These are phyloP conservation scores for Genyomyrus donnyi DNA, from an alignment of 2,113 vertebrate species.

Conservation along the genomic window DNA sequence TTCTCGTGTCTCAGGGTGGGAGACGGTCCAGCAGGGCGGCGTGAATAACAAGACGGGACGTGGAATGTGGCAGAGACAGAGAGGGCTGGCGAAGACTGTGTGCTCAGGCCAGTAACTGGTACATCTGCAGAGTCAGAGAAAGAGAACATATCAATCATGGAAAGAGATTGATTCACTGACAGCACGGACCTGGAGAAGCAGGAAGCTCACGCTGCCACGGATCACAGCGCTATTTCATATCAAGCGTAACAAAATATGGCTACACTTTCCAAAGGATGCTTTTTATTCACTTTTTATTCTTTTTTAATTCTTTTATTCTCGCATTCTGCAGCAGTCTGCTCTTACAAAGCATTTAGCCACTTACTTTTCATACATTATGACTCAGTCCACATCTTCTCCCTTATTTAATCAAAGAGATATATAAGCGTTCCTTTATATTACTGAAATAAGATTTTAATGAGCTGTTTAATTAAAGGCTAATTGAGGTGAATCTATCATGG, in stretches of 20 bases:
- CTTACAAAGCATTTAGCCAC: not conserved
- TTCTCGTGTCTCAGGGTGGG: not conserved
- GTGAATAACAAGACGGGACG: not conserved
- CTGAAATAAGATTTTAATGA: conserved; percentile 72
- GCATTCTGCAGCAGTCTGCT: not conserved
- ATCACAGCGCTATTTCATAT: not conserved
- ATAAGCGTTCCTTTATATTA: conserved; percentile 57
- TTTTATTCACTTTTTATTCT: not conserved
- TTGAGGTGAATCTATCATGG: conserved; percentile 80
- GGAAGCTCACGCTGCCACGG: not conserved
- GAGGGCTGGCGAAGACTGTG: not conserved
- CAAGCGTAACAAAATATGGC: not conserved
- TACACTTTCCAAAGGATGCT: not conserved
- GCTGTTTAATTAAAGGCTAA: conserved; percentile 81
- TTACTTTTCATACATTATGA: conserved; percentile 52
- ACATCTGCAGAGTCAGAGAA: not conserved
- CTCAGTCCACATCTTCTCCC: conserved; percentile 58
- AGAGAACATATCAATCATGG: not conserved
- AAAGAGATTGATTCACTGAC: not conserved
- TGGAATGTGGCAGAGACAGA: not conserved
- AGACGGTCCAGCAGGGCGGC: not conserved
- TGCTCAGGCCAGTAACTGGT: not conserved
- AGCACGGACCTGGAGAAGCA: not conserved
- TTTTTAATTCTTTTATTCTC: not conserved
- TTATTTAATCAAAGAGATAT: conserved; percentile 50